Evolutionary conservation across 37 sponge, comb jelly and placozoan species (phyloP).

Genomic region (Eunapius fragilis): DNA sequence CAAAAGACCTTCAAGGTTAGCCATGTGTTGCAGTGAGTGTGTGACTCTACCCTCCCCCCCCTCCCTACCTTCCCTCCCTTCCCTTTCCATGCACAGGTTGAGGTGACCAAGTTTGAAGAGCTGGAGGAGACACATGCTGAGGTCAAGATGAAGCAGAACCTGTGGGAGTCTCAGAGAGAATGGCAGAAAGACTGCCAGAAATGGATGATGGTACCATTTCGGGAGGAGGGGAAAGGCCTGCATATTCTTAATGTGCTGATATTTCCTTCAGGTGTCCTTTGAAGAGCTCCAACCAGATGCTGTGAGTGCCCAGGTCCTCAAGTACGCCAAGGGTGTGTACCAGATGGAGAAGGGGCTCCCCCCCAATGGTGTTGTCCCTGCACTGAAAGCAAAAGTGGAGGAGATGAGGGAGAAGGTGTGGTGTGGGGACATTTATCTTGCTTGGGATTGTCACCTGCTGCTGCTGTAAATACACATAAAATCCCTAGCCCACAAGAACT

Average conservation of each 20-base stretch:
- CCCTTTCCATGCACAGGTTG: slow-evolving; percentile 60
- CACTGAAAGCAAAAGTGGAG: slow-evolving; percentile 88
- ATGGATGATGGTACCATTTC: slow-evolving; percentile 74
- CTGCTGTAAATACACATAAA: too few relatives aligned
- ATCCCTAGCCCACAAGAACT: too few relatives aligned
- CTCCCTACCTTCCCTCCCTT: too few relatives aligned
- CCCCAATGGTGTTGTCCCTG: slow-evolving; percentile 91
- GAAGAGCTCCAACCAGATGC: slow-evolving; percentile 86
- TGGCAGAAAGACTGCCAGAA: slow-evolving; percentile 78
- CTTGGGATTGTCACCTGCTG: neutral
- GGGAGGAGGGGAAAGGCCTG: neutral
- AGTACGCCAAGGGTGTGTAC: slow-evolving; percentile 90
- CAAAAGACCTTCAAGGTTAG: slow-evolving; percentile 96
- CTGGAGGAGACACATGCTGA: slow-evolving; percentile 95
- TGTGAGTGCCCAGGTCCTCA: slow-evolving; percentile 64
- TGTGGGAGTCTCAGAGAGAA: slow-evolving; percentile 89
- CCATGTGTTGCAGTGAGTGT: too few relatives aligned
- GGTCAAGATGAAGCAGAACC: slow-evolving; percentile 89
- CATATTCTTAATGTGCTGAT: neutral
- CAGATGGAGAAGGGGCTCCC: slow-evolving; percentile 98
- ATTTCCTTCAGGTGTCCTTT: slow-evolving; percentile 44
- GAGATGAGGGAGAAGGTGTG: slow-evolving; percentile 89
- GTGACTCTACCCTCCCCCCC: too few relatives aligned
- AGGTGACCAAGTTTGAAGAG: slow-evolving; percentile 95
- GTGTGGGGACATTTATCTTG: neutral